A percentile compares a stretch with the other conserved stretches of the same genome.
These are phyloP conservation scores for Vannuccia rotundouncinata DNA, from an alignment of 2,888 invertebrate genomes.

Conservation along the genomic window DNA sequence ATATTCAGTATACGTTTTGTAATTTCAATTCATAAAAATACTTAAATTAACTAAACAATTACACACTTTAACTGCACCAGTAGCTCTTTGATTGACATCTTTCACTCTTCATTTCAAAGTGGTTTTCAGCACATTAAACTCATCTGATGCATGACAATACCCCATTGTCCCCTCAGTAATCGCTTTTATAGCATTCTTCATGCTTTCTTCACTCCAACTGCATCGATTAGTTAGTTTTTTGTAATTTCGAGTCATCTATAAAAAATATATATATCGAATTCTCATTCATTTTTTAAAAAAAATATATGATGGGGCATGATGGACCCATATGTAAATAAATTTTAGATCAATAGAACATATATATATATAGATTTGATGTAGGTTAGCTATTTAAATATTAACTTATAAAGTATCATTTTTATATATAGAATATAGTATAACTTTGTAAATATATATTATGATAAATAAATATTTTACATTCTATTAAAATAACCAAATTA, in stretches of 20 bases:
- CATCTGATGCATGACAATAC: background rate
- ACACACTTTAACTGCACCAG: background rate
- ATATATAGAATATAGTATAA: background rate
- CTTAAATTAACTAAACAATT: background rate
- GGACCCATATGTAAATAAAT: constrained; percentile 11
- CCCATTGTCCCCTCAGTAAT: background rate
- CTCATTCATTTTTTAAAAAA: too few species aligned
- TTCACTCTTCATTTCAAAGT: background rate
- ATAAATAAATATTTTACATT: background rate
- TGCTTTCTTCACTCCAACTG: background rate
- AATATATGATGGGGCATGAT: background rate
- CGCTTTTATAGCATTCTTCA: background rate
- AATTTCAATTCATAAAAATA: background rate
- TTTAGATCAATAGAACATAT: background rate
- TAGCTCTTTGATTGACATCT: background rate
- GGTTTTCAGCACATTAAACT: background rate
- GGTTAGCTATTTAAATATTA: background rate
- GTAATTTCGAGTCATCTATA: constrained; percentile 3
- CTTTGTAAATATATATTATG: background rate
- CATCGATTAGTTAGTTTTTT: background rate
- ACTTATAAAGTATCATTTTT: background rate
- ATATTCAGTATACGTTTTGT: background rate
- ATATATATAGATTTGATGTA: background rate
- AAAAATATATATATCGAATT: background rate
- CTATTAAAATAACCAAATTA: background rate